phyloP scores from a whole-genome alignment of 2,113 vertebrate genomes.

The Ramphastos sulfuratus region DNA sequence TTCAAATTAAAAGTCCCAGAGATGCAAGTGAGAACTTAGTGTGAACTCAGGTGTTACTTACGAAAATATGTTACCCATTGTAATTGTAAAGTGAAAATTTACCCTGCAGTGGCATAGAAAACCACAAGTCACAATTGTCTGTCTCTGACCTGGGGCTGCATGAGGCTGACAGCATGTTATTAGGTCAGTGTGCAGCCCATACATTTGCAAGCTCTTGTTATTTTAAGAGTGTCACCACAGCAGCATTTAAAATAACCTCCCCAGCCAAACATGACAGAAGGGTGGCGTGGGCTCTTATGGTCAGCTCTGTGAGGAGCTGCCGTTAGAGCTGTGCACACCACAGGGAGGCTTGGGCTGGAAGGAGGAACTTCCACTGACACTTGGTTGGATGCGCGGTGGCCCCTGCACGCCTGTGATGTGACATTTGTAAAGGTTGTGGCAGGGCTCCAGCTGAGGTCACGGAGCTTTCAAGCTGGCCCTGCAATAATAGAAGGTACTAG shows the following conservation, averaged over 20 bases:
- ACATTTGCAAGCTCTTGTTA: constrained; percentile 37
- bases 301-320: background rate
- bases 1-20: background rate
- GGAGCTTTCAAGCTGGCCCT: background rate
- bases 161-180: background rate
- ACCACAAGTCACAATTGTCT: background rate
- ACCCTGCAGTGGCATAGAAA: background rate
- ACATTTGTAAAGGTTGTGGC: background rate
- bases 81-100: background rate
- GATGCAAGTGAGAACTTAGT: background rate
- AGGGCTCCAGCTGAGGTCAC: background rate
- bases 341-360: accelerated
- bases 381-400: accelerated
- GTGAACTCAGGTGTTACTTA: background rate
- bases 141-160: background rate
- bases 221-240: constrained; percentile 9
- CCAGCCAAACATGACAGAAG: background rate
- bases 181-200: background rate
- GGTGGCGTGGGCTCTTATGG: background rate
- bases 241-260: constrained; percentile 25
- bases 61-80: background rate
- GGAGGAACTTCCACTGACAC: background rate
- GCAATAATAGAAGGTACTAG: background rate
- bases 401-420: background rate
- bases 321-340: accelerated